Base-by-base conservation (phyloP, 2,797 vertebrate genomes). In the Columba guinea region DNA sequence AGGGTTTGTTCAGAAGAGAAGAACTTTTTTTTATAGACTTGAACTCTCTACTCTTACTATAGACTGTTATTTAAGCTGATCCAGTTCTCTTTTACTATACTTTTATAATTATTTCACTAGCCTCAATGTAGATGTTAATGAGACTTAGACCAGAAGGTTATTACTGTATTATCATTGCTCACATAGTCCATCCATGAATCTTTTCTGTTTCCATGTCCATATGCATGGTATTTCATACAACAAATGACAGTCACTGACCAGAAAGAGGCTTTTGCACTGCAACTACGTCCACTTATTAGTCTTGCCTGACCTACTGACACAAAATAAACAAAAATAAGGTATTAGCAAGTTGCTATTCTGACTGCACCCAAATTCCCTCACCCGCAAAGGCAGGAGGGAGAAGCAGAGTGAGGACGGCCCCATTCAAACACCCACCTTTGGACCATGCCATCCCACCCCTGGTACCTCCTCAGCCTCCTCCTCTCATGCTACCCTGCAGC, bases 401-500 rank as follows among this genome's bases (percentile, higher is more conserved):
- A 65, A 64, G 28, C 23, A 58, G 32, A 41, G 49, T 0, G 1
- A 69, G 49, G 56, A 44, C 0, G 1, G 6, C 4, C 35, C 12
- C 0, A 0, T 62, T 49, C 30, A 56, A 28, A 51, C 30, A 32
- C 5, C 14, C 8, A 5, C 23, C 17, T 5, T 41, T 39, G 34
- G 18, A 69, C 21, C 1, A 1, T 5, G 6, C 8, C 9, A 2
- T 30, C 15, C 7, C 7, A 3, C 0, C 1, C 9, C 0, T 0
- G 6, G 7, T 53, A 6, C 20, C 16, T 76, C 63, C 19, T 28
- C 24, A 35, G 27, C 2, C 21, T 52, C 18, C 37, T 35, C 19
- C 21, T 69, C 3, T 78, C 41, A 55, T 0, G 0, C 9, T 44
- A 12, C 10, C n/a, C 44, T 48, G 48, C 18, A 46, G 34, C 1